A percentile compares a stretch with the other conserved stretches of the same genome.
phyloP scores from a whole-genome alignment of 2,113 vertebrate species.

The Pterocles burchelli region DNA sequence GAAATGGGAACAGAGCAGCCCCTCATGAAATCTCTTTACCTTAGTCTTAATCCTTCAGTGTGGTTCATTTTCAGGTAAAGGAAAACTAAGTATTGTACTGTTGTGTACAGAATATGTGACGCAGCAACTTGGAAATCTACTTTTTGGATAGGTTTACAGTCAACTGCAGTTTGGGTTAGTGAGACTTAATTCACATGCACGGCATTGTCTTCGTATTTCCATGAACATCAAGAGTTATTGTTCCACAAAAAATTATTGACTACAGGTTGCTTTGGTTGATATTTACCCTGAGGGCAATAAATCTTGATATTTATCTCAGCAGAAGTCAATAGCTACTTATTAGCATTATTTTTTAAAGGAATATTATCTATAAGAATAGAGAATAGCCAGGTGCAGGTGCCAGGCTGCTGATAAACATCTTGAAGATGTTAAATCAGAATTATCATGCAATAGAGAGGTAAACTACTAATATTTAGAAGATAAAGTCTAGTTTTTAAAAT shows the following conservation, averaged over 20 bases:
- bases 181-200: background rate
- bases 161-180: background rate
- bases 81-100: background rate
- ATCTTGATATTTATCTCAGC: slow-evolving; percentile 12
- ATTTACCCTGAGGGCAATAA: slow-evolving; percentile 1
- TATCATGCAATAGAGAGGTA: background rate
- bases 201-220: fast-evolving
- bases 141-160: background rate
- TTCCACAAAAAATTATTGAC: background rate
- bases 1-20: background rate
- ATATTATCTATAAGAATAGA: background rate
- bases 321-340: background rate
- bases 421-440: background rate
- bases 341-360: background rate
- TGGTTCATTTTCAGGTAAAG: background rate
- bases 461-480: background rate
- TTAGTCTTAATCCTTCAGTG: background rate
- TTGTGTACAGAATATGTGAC: background rate
- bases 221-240: background rate
- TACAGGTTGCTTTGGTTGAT: background rate
- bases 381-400: background rate
- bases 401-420: background rate
- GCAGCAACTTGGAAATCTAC: background rate
- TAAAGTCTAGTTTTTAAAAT: background rate
- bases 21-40: background rate